These are phyloP conservation scores for Dipodomys stephensi DNA, from an alignment of 2,113 vertebrate genomes.

Conservation along the genomic window DNA sequence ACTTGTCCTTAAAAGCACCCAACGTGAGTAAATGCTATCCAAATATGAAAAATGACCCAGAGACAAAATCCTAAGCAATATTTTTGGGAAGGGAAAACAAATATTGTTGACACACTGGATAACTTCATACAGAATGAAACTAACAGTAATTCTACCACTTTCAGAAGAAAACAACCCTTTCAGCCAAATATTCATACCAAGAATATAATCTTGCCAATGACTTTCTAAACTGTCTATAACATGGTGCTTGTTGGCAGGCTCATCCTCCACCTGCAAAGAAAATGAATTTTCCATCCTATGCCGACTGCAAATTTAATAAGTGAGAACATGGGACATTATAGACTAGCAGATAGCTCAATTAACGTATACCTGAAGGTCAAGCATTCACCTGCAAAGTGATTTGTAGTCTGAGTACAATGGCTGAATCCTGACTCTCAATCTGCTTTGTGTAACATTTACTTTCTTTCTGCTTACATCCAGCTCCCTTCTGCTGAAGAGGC, in stretches of 20 bases:
- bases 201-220: background rate
- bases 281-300: background rate
- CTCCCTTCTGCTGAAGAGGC: slow-evolving; percentile 9
- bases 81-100: slow-evolving; percentile 50
- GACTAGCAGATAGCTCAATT: background rate
- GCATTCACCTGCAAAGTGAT: background rate
- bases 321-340: background rate
- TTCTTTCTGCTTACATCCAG: slow-evolving; percentile 52
- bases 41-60: slow-evolving; percentile 2
- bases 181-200: slow-evolving; percentile 31
- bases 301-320: background rate
- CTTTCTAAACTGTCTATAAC: background rate
- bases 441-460: background rate
- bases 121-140: background rate
- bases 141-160: background rate
- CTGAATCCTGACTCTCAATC: slow-evolving; percentile 39
- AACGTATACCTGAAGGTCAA: background rate
- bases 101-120: background rate
- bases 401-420: background rate
- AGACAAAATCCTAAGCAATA: slow-evolving; percentile 10
- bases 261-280: background rate
- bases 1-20: background rate
- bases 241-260: background rate
- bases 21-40: background rate
- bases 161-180: slow-evolving; percentile 35